These are phyloP conservation scores for Meteorus cinctellus DNA, from an alignment of 2,888 invertebrate species.

Conservation along the genomic window DNA sequence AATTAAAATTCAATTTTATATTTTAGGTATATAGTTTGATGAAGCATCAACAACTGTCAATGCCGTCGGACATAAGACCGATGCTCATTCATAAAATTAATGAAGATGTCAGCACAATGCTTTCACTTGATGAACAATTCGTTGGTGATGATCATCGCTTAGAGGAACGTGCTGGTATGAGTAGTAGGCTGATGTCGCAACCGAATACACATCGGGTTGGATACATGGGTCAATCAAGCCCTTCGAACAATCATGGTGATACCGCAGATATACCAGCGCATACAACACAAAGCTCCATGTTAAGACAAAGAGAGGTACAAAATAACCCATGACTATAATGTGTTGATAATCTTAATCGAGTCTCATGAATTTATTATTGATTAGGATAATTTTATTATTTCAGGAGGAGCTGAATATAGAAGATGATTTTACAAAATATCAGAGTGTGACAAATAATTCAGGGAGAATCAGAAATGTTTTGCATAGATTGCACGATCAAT, in stretches of 20 bases:
- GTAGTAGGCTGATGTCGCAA: background rate
- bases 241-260: constrained; percentile 39
- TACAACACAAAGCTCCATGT: constrained; percentile 47
- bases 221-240: constrained; percentile 39
- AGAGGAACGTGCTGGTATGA: background rate
- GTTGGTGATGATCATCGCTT: background rate
- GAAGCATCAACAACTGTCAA: constrained; percentile 62
- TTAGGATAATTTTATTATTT: background rate
- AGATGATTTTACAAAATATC: constrained; percentile 5
- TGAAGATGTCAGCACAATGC: constrained; percentile 60
- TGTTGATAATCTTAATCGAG: background rate
- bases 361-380: background rate
- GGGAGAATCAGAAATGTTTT: constrained; percentile 61
- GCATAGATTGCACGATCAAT: constrained; percentile 62
- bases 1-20: background rate
- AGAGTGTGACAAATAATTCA: constrained; percentile 40
- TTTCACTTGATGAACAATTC: constrained; percentile 57
- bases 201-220: constrained; percentile 27
- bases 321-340: background rate
- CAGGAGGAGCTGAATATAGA: constrained; percentile 43
- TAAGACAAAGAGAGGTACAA: constrained; percentile 44
- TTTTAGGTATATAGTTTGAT: constrained; percentile 65
- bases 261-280: constrained; percentile 35
- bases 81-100: constrained; percentile 66
- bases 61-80: constrained; percentile 56